Evolutionary conservation across 2,797 vertebrate species (phyloP).

Genomic region (Cirrhinus molitorella): DNA sequence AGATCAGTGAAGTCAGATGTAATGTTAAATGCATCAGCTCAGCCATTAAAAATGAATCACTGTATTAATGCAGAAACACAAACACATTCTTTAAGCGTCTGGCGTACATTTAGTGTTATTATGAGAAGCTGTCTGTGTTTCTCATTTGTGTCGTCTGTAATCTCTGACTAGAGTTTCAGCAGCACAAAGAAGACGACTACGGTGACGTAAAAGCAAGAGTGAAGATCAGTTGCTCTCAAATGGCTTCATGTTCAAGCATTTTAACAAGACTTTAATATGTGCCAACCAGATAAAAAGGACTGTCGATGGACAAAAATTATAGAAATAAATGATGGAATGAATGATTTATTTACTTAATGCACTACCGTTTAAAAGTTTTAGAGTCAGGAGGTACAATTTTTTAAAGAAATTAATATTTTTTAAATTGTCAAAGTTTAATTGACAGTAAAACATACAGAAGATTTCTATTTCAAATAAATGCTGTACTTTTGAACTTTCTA

Average conservation of each 20-base stretch:
- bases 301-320: background rate
- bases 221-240: background rate
- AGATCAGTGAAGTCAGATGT: background rate
- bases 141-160: background rate
- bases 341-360: background rate
- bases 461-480: background rate
- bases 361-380: background rate
- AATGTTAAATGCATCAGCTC: background rate
- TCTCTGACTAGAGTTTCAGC: background rate
- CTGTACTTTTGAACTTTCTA: background rate
- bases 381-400: background rate
- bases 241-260: background rate
- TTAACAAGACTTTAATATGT: background rate
- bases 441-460: too few species aligned
- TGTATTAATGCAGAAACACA: slow-evolving; percentile 5
- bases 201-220: slow-evolving; percentile 9
- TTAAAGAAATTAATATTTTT: background rate
- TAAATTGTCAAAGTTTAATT: background rate
- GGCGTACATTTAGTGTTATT: background rate
- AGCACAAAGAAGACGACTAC: background rate
- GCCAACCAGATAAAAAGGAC: background rate
- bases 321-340: background rate
- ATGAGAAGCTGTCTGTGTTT: background rate
- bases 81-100: background rate
- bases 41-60: background rate